A percentile compares a stretch with the other conserved stretches of the same genome.
Conservation (phyloP, 1,140 invertebrate species). For the Dinothrombium tinctorium region DNA sequence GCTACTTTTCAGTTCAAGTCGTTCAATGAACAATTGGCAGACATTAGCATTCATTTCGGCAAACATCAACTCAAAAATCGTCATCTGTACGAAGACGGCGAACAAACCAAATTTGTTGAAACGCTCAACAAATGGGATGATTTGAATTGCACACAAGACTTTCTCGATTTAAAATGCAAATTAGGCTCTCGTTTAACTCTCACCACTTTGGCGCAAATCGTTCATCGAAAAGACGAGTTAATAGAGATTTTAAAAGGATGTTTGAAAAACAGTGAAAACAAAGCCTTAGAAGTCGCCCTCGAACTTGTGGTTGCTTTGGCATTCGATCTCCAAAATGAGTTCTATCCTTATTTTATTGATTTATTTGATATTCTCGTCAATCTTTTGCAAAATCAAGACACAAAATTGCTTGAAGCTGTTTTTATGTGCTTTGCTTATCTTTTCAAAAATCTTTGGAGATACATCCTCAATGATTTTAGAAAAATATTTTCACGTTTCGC, state of each 20-base stretch:
- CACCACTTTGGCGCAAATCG: slow-evolving; percentile 47
- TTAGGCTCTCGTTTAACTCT: slow-evolving; percentile 31
- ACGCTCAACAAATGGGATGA: slow-evolving; percentile 63
- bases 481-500: slow-evolving; percentile 16
- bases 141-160: slow-evolving; percentile 58
- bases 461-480: slow-evolving; percentile 48
- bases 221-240: slow-evolving; percentile 46
- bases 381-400: slow-evolving; percentile 45
- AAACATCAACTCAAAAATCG: slow-evolving; percentile 38
- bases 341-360: slow-evolving; percentile 51
- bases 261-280: slow-evolving; percentile 36
- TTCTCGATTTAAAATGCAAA: slow-evolving; percentile 37
- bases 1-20: slow-evolving; percentile 51
- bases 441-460: slow-evolving; percentile 54
- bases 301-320: slow-evolving; percentile 62
- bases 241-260: slow-evolving; percentile 41
- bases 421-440: slow-evolving; percentile 60
- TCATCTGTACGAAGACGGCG: slow-evolving; percentile 33
- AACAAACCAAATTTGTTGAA: slow-evolving; percentile 45
- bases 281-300: slow-evolving; percentile 49
- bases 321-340: slow-evolving; percentile 58
- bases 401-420: slow-evolving; percentile 53
- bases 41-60: slow-evolving; percentile 53
- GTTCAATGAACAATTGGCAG: slow-evolving; percentile 53
- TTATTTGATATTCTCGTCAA: slow-evolving; percentile 30